A percentile compares a stretch with the other conserved stretches of the same genome.
Conservation (phyloP, 2,888 invertebrate genomes). For the Standfussiana lucernea region DNA sequence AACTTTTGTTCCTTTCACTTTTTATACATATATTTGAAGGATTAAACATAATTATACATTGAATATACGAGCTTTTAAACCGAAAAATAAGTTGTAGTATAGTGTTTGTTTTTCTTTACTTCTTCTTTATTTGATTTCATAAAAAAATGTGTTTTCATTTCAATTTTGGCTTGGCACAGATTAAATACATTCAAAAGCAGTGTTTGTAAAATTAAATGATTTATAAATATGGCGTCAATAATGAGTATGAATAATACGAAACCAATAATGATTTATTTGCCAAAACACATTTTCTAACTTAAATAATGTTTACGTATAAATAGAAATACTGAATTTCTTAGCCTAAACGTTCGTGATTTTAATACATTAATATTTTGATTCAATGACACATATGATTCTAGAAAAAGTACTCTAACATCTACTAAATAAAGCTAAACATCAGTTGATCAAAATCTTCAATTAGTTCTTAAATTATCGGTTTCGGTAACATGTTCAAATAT, state of each 20-base stretch:
- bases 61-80: slow-evolving; percentile 5
- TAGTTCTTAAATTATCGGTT: slow-evolving; percentile 42
- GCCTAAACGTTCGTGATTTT: slow-evolving; percentile 20
- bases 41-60: slow-evolving; percentile 10
- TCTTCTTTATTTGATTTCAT: not conserved
- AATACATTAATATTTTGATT: slow-evolving; percentile 16
- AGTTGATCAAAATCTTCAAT: slow-evolving; percentile 7
- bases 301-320: slow-evolving; percentile 38
- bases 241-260: slow-evolving; percentile 17
- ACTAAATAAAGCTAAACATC: slow-evolving; percentile 20
- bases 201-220: slow-evolving; percentile 1
- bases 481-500: slow-evolving; percentile 60
- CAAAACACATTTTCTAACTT: slow-evolving; percentile 19
- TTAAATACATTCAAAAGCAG: slow-evolving; percentile 7
- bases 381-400: not conserved
- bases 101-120: not conserved
- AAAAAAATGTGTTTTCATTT: not conserved
- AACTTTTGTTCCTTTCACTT: slow-evolving; percentile 20
- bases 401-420: slow-evolving; percentile 2
- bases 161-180: not conserved
- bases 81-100: not conserved
- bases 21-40: slow-evolving; percentile 6
- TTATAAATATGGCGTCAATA: slow-evolving; percentile 39
- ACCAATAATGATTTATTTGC: slow-evolving; percentile 1
- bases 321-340: slow-evolving; percentile 55